Percentiles rank a stretch among this genome's conserved stretches.
These are phyloP conservation scores for Drosophila dunni DNA, from an alignment of 1,140 invertebrate species.

Conservation along the genomic window DNA sequence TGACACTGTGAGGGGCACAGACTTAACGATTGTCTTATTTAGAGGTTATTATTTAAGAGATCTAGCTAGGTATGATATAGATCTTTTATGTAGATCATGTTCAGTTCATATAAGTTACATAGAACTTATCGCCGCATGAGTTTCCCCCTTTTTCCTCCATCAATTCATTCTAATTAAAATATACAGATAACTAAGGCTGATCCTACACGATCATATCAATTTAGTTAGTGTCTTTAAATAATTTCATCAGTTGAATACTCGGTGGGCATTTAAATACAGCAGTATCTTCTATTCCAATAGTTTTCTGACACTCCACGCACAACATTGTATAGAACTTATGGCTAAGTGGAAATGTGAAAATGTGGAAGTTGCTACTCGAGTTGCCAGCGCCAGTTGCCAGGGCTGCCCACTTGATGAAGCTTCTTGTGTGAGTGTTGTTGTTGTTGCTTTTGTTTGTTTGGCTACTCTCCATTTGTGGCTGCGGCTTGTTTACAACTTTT, in stretches of 20 bases:
- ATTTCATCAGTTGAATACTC: too few species aligned
- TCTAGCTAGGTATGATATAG: too few species aligned
- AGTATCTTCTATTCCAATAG: background rate
- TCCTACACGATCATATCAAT: too few species aligned
- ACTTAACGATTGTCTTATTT: background rate
- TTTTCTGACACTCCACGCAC: constrained; percentile 17
- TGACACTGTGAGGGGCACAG: background rate
- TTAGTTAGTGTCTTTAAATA: too few species aligned
- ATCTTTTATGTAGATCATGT: too few species aligned
- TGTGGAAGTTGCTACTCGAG: constrained; percentile 67
- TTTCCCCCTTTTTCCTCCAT: too few species aligned
- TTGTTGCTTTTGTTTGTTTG: constrained; percentile 52
- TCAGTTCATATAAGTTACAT: too few species aligned
- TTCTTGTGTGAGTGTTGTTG: constrained; percentile 31
- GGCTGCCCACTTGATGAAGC: constrained; percentile 43
- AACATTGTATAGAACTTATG: constrained; percentile 27
- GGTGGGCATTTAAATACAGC: too few species aligned
- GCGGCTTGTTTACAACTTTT: constrained; percentile 64
- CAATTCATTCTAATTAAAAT: too few species aligned
- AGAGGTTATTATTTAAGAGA: background rate
- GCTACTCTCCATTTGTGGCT: constrained; percentile 71
- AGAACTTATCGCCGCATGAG: too few species aligned
- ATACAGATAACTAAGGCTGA: too few species aligned
- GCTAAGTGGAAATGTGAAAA: constrained; percentile 19
- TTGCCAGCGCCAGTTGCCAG: constrained; percentile 42